These are phyloP conservation scores for Panthera uncia DNA, from an alignment of 2,113 vertebrate genomes.

Conservation along the genomic window DNA sequence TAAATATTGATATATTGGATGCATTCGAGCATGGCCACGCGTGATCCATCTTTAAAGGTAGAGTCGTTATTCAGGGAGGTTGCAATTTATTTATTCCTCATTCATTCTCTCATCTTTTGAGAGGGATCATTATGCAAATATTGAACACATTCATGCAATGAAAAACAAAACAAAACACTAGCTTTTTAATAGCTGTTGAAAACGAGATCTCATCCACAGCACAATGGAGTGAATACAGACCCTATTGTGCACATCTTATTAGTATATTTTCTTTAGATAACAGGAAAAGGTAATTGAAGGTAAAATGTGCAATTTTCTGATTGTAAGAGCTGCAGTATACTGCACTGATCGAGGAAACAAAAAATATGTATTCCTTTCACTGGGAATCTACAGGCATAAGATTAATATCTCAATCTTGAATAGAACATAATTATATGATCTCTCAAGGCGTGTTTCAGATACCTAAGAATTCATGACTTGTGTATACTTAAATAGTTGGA, in stretches of 20 bases:
- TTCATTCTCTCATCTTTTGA: slow-evolving; percentile 76
- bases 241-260: neutral
- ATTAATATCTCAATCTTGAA: neutral
- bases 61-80: slow-evolving; percentile 75
- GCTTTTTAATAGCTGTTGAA: slow-evolving; percentile 54
- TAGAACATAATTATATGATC: neutral
- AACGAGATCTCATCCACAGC: neutral
- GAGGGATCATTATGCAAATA: slow-evolving; percentile 77
- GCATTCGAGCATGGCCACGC: slow-evolving; percentile 70
- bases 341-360: neutral
- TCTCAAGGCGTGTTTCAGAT: neutral
- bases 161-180: slow-evolving; percentile 54
- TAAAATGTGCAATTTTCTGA: slow-evolving; percentile 62
- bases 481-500: neutral
- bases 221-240: neutral
- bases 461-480: neutral
- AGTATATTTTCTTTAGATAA: slow-evolving; percentile 56
- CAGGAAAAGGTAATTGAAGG: slow-evolving; percentile 56
- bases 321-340: neutral
- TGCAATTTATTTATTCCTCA: slow-evolving; percentile 81
- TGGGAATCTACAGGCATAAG: neutral
- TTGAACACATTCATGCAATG: slow-evolving; percentile 63
- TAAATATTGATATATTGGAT: slow-evolving; percentile 85
- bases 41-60: slow-evolving; percentile 83
- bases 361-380: neutral